Percentiles rank a stretch among this genome's conserved stretches.
Evolutionary conservation across 2,113 vertebrate species (phyloP).

Genomic region (Triplophysa siluroides): DNA sequence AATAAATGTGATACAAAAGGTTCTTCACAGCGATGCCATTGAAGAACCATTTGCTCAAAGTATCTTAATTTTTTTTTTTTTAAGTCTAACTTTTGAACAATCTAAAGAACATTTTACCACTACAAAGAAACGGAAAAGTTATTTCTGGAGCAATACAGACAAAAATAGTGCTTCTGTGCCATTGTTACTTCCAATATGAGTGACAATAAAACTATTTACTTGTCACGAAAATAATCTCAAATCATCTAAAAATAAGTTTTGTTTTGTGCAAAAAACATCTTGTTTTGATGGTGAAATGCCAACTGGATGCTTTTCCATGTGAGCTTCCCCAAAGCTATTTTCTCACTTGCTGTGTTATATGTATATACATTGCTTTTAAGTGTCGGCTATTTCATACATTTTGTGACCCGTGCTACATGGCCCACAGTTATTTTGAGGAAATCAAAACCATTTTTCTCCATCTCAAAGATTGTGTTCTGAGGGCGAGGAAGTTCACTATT

Average conservation of each 20-base stretch:
- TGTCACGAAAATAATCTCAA: too few relatives aligned
- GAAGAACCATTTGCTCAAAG: too few relatives aligned
- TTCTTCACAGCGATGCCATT: too few relatives aligned
- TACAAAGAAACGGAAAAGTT: too few relatives aligned
- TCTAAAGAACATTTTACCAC: too few relatives aligned
- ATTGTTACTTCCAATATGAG: too few relatives aligned
- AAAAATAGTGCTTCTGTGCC: too few relatives aligned
- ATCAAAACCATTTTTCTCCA: constrained; percentile 2
- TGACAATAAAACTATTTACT: neutral
- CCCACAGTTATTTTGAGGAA: constrained; percentile 35
- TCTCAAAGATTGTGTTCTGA: constrained; percentile 5
- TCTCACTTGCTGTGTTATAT: constrained; percentile 9
- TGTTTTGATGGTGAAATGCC: neutral
- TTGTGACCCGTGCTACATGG: constrained; percentile 31
- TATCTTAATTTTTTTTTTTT: too few relatives aligned
- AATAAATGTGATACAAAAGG: too few relatives aligned
- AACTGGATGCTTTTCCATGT: neutral
- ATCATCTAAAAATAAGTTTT: neutral
- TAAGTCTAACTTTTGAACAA: too few relatives aligned
- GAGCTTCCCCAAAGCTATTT: constrained; percentile 1
- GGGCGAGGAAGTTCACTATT: constrained; percentile 7
- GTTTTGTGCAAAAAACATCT: neutral
- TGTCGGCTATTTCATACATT: constrained; percentile 26
- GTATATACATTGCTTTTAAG: constrained; percentile 20
- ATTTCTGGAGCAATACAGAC: too few relatives aligned